These are phyloP conservation scores for Dryobotodes eremita DNA, from an alignment of 2,888 invertebrate genomes.

Conservation along the genomic window DNA sequence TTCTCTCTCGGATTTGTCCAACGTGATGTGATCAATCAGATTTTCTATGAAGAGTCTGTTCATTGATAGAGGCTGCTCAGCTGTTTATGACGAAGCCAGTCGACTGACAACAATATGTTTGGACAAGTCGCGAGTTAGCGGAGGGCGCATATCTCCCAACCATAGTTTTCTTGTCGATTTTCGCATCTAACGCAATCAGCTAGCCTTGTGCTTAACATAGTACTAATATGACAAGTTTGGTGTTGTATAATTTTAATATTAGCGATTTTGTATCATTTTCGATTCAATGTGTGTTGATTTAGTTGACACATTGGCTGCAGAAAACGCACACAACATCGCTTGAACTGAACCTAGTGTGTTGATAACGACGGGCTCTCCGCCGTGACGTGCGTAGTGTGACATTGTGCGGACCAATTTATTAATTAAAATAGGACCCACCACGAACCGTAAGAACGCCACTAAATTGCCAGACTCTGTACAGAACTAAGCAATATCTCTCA, in stretches of 20 bases:
- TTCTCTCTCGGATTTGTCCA: constrained; percentile 31
- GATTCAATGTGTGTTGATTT: constrained; percentile 69
- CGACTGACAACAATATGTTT: background rate
- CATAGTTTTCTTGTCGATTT: constrained; percentile 34
- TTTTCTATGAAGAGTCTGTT: constrained; percentile 53
- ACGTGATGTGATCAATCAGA: constrained; percentile 10
- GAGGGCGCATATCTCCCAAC: constrained; percentile 15
- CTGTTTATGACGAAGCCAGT: background rate
- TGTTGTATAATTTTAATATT: constrained; percentile 82
- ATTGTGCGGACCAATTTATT: constrained; percentile 61
- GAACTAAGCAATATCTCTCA: constrained; percentile 19
- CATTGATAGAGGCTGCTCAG: background rate
- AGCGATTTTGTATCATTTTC: constrained; percentile 75
- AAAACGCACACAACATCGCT: constrained; percentile 6
- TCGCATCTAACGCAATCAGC: constrained; percentile 45
- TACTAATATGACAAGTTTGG: constrained; percentile 73
- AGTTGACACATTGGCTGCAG: constrained; percentile 65
- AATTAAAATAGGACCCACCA: constrained; percentile 10
- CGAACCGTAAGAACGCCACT: constrained; percentile 37
- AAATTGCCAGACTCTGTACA: constrained; percentile 51
- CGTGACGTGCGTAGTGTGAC: constrained; percentile 28
- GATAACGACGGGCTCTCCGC: constrained; percentile 16
- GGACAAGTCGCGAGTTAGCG: constrained; percentile 17
- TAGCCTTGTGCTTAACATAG: constrained; percentile 69
- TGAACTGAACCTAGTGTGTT: constrained; percentile 34